Evolutionary conservation across 2,113 vertebrate genomes (phyloP).

Genomic region (Hippocampus barbouri): DNA sequence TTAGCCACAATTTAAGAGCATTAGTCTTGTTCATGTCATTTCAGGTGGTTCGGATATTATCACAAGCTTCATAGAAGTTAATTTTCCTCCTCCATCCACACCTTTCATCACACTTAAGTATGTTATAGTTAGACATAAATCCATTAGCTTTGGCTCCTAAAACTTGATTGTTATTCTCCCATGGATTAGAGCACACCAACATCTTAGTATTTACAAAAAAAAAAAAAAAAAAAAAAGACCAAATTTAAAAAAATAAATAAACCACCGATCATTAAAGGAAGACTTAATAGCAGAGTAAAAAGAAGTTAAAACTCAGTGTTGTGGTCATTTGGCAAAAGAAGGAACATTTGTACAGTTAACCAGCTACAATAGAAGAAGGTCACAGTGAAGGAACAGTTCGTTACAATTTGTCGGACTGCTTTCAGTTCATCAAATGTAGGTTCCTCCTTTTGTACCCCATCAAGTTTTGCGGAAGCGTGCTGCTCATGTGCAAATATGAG

Average conservation of each 20-base stretch:
- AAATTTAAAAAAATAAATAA: constrained; percentile 71
- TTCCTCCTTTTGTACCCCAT: constrained; percentile 1
- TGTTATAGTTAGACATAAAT: not conserved
- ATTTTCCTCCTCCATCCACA: not conserved
- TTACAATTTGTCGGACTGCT: constrained; percentile 36
- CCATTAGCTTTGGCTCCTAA: not conserved
- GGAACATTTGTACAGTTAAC: constrained; percentile 26
- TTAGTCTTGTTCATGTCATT: constrained; percentile 1
- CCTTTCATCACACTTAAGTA: not conserved
- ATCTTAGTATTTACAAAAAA: constrained; percentile 30
- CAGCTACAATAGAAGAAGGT: constrained; percentile 24
- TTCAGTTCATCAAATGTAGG: constrained; percentile 12
- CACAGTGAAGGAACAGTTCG: constrained; percentile 29
- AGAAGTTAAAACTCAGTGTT: constrained; percentile 29
- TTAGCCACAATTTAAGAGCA: not conserved
- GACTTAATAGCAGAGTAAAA: constrained; percentile 27
- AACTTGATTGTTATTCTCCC: constrained; percentile 32
- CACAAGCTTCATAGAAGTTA: not conserved
- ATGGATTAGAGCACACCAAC: constrained; percentile 27
- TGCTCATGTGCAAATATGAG: constrained; percentile 45
- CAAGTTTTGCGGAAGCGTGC: not conserved
- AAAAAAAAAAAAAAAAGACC: constrained; percentile 31
- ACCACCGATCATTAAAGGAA: constrained; percentile 52
- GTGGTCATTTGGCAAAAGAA: constrained; percentile 50
- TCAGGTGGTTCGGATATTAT: not conserved